phyloP scores from a whole-genome alignment of 2,888 invertebrate species.

The Hylaea fasciaria region DNA sequence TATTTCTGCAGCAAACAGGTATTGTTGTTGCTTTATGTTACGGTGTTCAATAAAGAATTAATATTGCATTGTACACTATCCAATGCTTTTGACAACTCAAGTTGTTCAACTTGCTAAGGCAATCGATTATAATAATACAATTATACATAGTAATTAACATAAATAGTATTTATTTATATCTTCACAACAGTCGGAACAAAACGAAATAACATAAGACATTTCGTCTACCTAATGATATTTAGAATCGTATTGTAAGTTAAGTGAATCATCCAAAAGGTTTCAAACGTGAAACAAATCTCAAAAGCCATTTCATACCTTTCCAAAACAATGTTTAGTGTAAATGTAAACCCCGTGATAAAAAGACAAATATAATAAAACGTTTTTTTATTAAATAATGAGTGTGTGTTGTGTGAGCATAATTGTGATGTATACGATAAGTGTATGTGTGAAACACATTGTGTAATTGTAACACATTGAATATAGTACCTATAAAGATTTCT shows the following conservation, averaged over 20 bases:
- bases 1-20: no score
- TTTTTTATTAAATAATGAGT: constrained; percentile 7
- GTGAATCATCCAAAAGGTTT: neutral
- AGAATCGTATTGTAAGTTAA: neutral
- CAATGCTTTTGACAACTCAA: constrained; percentile 28
- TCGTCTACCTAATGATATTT: no score
- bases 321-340: neutral
- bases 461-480: neutral
- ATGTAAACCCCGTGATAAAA: constrained; percentile 15
- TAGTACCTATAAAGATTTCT: no score
- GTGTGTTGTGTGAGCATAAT: constrained; percentile 1
- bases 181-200: neutral
- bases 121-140: neutral
- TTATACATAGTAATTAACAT: neutral
- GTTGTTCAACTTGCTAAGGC: constrained; percentile 18
- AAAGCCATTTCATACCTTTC: neutral
- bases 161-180: constrained; percentile 11
- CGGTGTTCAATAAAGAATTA: constrained; percentile 32
- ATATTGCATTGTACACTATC: constrained; percentile 13
- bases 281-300: constrained; percentile 1
- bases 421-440: constrained; percentile 22
- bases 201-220: no score
- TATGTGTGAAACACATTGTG: constrained; percentile 20
- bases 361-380: constrained; percentile 3
- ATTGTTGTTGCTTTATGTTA: constrained; percentile 6